Evolutionary conservation across 2,113 vertebrate genomes (phyloP).

Genomic region (Gnathonemus longibarbis): DNA sequence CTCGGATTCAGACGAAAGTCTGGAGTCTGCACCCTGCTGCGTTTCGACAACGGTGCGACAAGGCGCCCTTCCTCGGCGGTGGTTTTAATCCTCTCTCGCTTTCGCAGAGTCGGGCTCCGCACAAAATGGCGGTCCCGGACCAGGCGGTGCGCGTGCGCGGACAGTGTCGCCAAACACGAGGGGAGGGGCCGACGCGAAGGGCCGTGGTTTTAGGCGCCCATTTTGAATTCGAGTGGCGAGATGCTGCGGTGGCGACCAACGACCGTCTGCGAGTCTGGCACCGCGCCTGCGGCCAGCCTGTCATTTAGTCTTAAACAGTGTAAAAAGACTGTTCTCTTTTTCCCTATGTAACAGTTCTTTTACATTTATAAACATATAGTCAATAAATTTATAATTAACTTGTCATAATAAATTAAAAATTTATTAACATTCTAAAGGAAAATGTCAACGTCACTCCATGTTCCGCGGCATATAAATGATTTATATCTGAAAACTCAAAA

Average conservation of each 20-base stretch:
- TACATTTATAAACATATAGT: neutral
- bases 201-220: conserved; percentile 57
- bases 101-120: conserved; percentile 68
- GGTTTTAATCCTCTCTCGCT: conserved; percentile 71
- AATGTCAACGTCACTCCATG: neutral
- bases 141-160: conserved; percentile 74
- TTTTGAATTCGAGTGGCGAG: conserved; percentile 36
- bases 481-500: neutral
- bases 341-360: too few species aligned
- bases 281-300: neutral
- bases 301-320: neutral
- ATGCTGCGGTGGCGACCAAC: neutral
- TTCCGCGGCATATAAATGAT: neutral
- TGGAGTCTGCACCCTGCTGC: conserved; percentile 46
- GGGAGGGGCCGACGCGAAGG: conserved; percentile 64
- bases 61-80: conserved; percentile 54
- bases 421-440: neutral
- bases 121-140: conserved; percentile 83
- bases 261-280: neutral
- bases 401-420: neutral
- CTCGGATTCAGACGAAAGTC: conserved; percentile 44
- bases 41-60: conserved; percentile 33
- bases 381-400: neutral
- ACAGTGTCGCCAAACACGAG: conserved; percentile 44
- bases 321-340: too few species aligned